These are phyloP conservation scores for Malurus elegans DNA, from an alignment of 2,113 vertebrate genomes.

Conservation along the genomic window DNA sequence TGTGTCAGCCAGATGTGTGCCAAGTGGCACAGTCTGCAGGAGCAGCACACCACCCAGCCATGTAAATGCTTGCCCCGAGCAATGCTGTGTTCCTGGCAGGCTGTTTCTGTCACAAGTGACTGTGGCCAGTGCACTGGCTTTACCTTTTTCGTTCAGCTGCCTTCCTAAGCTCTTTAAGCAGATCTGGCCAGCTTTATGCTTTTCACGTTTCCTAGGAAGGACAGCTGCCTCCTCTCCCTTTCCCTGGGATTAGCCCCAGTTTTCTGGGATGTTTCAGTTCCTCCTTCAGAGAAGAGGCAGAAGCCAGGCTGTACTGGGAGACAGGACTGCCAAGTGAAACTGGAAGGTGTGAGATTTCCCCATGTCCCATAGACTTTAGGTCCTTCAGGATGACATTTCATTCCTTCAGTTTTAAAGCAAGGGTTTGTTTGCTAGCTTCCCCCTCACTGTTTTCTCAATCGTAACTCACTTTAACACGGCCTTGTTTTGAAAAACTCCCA, in stretches of 20 bases:
- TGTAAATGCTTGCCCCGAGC: constrained; percentile 20
- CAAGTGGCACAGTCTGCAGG: neutral
- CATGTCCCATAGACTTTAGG: neutral
- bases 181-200: neutral
- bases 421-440: neutral
- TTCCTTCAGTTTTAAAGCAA: neutral
- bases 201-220: constrained; percentile 14
- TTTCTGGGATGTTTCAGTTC: constrained; percentile 32
- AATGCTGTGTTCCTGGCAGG: neutral
- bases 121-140: neutral
- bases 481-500: neutral
- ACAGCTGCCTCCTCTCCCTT: constrained; percentile 3
- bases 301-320: constrained; percentile 25
- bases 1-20: constrained; percentile 35
- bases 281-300: constrained; percentile 4
- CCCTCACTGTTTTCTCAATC: rapidly evolving
- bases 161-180: constrained; percentile 38
- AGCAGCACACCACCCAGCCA: neutral
- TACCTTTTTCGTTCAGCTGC: neutral
- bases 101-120: constrained; percentile 36
- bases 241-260: neutral
- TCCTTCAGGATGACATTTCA: neutral
- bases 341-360: neutral
- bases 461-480: neutral
- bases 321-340: neutral